Conservation (phyloP, 2,113 vertebrate genomes). For the Cairina moschata region DNA sequence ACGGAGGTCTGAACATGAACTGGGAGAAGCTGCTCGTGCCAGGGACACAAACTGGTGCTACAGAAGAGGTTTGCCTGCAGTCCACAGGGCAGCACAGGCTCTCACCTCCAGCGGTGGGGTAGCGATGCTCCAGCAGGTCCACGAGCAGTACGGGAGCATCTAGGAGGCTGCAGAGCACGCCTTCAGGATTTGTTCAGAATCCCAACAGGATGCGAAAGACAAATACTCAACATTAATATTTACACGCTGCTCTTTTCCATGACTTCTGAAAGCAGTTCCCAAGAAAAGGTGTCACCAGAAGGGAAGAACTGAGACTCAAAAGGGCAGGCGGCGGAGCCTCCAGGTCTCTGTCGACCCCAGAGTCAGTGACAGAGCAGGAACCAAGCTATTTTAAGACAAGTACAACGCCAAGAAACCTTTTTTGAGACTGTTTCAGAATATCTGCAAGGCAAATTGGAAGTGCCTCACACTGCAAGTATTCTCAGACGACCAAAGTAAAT, state of each 20-base stretch:
- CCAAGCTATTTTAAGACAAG: constrained; percentile 51
- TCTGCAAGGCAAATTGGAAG: constrained; percentile 68
- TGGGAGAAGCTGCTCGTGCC: not conserved
- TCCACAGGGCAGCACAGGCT: not conserved
- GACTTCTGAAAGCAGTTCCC: constrained; percentile 8
- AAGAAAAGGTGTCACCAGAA: constrained; percentile 30
- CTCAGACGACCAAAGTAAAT: not conserved
- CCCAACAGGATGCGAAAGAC: constrained; percentile 9
- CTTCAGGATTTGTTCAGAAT: not conserved
- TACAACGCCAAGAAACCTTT: constrained; percentile 51
- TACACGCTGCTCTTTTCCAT: constrained; percentile 40
- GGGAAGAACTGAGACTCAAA: not conserved
- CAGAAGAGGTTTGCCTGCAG: not conserved
- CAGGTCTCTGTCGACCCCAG: constrained; percentile 18
- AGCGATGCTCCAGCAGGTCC: not conserved
- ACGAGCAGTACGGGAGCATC: not conserved
- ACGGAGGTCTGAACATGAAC: not conserved
- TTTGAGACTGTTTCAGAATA: constrained; percentile 48
- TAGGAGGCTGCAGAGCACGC: not conserved
- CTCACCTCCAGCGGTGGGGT: not conserved
- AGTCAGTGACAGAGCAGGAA: constrained; percentile 16
- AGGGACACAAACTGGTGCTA: not conserved
- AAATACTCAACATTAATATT: constrained; percentile 61
- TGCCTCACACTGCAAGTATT: not conserved
- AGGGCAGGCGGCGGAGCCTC: not conserved